Evolutionary conservation across 1,140 invertebrate species (phyloP).

Genomic region (Belonocnema kinseyi): DNA sequence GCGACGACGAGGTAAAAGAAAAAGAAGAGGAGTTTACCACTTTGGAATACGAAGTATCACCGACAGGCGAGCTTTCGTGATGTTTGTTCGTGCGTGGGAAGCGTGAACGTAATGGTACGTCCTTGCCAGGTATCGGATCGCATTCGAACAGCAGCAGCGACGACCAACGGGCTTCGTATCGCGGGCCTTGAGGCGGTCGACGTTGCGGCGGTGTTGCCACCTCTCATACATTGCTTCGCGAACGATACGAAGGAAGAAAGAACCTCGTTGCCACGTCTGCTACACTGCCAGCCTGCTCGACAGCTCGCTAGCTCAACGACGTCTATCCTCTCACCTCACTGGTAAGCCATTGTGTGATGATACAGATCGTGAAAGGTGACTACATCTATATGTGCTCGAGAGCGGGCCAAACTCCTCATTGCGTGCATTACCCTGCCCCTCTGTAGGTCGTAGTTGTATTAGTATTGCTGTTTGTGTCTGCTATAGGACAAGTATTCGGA

Average conservation of each 20-base stretch:
- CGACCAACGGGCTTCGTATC: constrained; percentile 42
- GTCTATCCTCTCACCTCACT: constrained; percentile 40
- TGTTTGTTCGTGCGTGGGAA: constrained; percentile 26
- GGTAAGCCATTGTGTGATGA: constrained; percentile 42
- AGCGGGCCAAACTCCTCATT: constrained; percentile 12
- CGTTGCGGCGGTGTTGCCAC: constrained; percentile 46
- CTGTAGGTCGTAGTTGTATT: constrained; percentile 5
- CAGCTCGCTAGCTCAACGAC: constrained; percentile 37
- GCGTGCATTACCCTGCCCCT: constrained; percentile 18
- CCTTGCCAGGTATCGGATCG: constrained; percentile 35
- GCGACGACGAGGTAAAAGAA: constrained; percentile 13
- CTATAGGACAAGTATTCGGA: constrained; percentile 1
- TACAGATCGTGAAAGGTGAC: constrained; percentile 30
- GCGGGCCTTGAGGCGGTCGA: constrained; percentile 46
- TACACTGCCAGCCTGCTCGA: constrained; percentile 40
- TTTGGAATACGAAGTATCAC: constrained; percentile 14
- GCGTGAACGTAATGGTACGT: constrained; percentile 37
- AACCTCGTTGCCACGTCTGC: constrained; percentile 55
- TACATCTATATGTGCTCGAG: constrained; percentile 3
- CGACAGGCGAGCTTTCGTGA: constrained; percentile 21
- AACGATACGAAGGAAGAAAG: constrained; percentile 41
- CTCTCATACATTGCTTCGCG: constrained; percentile 44
- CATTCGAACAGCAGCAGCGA: constrained; percentile 33
- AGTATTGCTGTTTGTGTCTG: background rate
- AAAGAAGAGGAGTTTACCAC: constrained; percentile 2